Evolutionary conservation across 2,113 vertebrate species (phyloP).

Genomic region (Pseudorectes ferrugineus): DNA sequence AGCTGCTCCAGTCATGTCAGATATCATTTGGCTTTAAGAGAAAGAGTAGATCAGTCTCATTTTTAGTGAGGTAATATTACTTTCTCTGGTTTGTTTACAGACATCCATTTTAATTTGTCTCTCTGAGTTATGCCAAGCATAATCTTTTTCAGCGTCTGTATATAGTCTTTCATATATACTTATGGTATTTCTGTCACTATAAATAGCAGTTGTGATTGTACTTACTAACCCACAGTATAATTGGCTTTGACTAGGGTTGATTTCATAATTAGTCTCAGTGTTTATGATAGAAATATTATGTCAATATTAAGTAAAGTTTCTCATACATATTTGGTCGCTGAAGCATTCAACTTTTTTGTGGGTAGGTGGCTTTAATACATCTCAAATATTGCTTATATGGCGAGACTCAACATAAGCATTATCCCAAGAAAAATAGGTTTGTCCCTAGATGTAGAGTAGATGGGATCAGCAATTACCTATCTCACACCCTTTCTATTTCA

Average conservation of each 20-base stretch:
- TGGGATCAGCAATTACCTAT: neutral
- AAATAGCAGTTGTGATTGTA: neutral
- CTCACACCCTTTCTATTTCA: neutral
- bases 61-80: neutral
- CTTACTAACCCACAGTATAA: conserved; percentile 3
- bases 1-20: neutral
- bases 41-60: neutral
- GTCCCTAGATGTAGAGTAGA: neutral
- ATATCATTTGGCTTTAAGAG: neutral
- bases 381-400: neutral
- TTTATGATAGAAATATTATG: conserved; percentile 15
- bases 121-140: neutral
- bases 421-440: neutral
- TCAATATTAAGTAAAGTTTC: conserved; percentile 37
- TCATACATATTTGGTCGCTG: neutral
- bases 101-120: neutral
- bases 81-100: neutral
- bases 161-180: neutral
- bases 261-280: conserved; percentile 43
- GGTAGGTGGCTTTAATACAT: neutral
- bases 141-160: neutral
- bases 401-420: neutral
- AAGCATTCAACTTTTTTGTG: neutral
- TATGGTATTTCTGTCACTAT: conserved; percentile 9
- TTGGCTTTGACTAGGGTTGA: conserved; percentile 20